These are phyloP conservation scores for Xylophagus ater DNA, from an alignment of 2,888 invertebrate genomes.

Conservation along the genomic window DNA sequence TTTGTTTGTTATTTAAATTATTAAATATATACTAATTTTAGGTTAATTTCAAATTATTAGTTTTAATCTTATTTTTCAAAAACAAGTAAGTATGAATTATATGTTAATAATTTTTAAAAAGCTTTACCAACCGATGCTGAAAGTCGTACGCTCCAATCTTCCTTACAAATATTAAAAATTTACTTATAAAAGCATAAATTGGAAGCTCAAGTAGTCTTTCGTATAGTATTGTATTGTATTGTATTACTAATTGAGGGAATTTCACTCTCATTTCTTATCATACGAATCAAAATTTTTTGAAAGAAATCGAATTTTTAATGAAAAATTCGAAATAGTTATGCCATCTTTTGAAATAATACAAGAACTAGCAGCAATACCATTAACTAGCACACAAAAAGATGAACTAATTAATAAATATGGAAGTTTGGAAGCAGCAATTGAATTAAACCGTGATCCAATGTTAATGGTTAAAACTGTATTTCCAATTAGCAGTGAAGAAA, in stretches of 20 bases:
- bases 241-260: constrained; percentile 70
- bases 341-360: constrained; percentile 61
- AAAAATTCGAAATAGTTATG: constrained; percentile 62
- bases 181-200: constrained; percentile 63
- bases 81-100: too few species aligned
- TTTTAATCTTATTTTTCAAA: too few species aligned
- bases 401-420: constrained; percentile 56
- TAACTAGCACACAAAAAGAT: constrained; percentile 58
- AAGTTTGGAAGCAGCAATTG: constrained; percentile 58
- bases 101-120: too few species aligned
- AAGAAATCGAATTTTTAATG: constrained; percentile 48
- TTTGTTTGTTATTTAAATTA: too few species aligned
- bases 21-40: too few species aligned
- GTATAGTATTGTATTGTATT: constrained; percentile 58
- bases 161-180: constrained; percentile 72
- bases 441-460: constrained; percentile 55
- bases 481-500: constrained; percentile 40
- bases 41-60: too few species aligned
- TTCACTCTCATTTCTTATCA: constrained; percentile 56
- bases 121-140: constrained; percentile 43
- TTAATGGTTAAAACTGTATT: constrained; percentile 61
- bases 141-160: constrained; percentile 64
- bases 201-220: constrained; percentile 53
- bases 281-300: constrained; percentile 51
- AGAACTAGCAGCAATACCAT: constrained; percentile 66